phyloP scores from a whole-genome alignment of 2,113 vertebrate genomes.

The Charadrius vociferus region DNA sequence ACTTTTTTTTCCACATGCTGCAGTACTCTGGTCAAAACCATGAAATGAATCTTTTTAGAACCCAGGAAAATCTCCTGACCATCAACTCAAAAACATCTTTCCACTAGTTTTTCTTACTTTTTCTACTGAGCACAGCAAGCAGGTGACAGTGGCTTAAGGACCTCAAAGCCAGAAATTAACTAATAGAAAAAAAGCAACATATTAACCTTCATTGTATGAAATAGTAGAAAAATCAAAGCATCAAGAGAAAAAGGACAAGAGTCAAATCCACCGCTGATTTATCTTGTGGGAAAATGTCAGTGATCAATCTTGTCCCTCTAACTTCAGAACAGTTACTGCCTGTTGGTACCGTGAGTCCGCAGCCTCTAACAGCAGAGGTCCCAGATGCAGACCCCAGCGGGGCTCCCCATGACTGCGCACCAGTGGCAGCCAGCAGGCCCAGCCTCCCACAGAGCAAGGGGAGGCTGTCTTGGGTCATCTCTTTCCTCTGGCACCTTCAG shows the following conservation, averaged over 20 bases:
- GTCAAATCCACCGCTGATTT: neutral
- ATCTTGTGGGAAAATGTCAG: neutral
- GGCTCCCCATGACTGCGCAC: neutral
- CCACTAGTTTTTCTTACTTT: neutral
- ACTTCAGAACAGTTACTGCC: neutral
- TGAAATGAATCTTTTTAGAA: neutral
- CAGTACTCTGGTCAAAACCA: neutral
- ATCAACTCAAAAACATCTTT: neutral
- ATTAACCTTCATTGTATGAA: neutral
- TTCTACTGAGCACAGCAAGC: neutral
- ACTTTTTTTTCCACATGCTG: neutral
- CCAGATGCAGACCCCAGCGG: accelerated
- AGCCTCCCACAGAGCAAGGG: neutral
- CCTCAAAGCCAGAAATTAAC: neutral
- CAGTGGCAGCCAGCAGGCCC: neutral
- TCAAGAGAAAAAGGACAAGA: neutral
- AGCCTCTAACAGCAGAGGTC: neutral
- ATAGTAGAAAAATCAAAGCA: neutral
- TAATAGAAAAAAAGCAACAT: neutral
- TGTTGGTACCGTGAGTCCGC: accelerated
- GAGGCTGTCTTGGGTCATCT: neutral
- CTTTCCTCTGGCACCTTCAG: neutral
- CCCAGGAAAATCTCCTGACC: neutral
- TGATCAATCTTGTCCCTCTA: neutral
- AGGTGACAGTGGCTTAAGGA: neutral